Evolutionary conservation across 2,113 vertebrate species (phyloP), one percentile per base, ranked within the genome.

Genomic region (Cyprinus carpio): DNA sequence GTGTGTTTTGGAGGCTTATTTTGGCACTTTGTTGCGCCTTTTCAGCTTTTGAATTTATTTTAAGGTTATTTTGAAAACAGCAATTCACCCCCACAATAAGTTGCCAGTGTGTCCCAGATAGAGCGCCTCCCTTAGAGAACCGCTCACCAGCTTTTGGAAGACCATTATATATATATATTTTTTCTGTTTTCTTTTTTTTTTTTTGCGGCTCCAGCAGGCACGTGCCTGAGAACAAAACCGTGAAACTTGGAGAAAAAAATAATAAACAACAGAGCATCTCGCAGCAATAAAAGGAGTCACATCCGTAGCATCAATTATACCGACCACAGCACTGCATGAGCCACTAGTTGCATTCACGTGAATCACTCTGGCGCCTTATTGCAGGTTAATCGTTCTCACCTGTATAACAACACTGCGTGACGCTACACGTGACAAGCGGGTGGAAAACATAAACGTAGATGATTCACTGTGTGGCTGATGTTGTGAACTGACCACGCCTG

Each of bases 91-190:
- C 71, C 64, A 34, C 74, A 64, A 56, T 34, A 81, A 46, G 10
- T 12, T 64, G 34, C n/a, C 54, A 25, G 40, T 86, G 72, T 84
- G 86, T 79, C 74, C 88, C 81, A 84, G 79, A 84, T 84, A 65
- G 12, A 51, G 37, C 25, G 64, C 62, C 62, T 64, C 71, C 56
- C 78, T 3, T 40, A 18, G 72, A 75, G 65, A 83, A 51, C 46
- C 43, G 23, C 74, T 72, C 46, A 34, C 78, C 75, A 69, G 34
- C 27, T 76, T 77, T 20, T 75, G 34, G 51, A n/a, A 67, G 51
- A 75, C 49, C 60, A 83, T 82, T 82, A 72, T 82, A n/a, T n/a
- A n/a, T n/a, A n/a, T n/a, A n/a, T n/a, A n/a, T n/a, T n/a, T n/a
- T n/a, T n/a, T n/a, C n/a, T n/a, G n/a, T n/a, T n/a, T n/a, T n/a